phyloP scores from a whole-genome alignment of 2,797 vertebrate genomes.

The Melanotaenia trifasciata region DNA sequence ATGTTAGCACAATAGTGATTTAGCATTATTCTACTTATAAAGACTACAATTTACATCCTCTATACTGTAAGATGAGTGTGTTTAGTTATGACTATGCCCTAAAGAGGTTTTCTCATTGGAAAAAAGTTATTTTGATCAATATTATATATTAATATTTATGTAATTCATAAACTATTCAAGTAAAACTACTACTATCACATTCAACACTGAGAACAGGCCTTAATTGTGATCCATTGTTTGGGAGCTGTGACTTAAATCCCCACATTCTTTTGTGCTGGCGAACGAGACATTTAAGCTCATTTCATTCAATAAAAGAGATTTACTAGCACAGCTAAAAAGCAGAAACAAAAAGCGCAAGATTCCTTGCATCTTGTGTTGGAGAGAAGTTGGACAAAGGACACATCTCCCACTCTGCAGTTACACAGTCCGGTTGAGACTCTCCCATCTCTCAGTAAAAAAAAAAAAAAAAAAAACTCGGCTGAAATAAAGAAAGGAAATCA shows the following conservation, averaged over 20 bases:
- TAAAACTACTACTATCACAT: background rate
- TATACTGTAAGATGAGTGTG: background rate
- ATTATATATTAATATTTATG: too few relatives aligned
- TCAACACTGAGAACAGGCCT: background rate
- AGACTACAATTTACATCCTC: background rate
- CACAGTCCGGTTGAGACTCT: conserved; percentile 32
- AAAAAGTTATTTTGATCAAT: background rate
- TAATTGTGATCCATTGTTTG: conserved; percentile 14
- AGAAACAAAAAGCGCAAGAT: background rate
- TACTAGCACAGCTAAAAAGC: background rate
- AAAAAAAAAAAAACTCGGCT: conserved; percentile 33
- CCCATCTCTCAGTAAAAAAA: conserved; percentile 40
- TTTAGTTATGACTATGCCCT: background rate
- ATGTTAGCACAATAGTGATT: background rate
- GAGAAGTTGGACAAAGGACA: conserved; percentile 48
- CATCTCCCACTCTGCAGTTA: conserved; percentile 45
- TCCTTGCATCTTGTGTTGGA: conserved; percentile 17
- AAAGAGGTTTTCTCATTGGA: background rate
- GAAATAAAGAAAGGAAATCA: conserved; percentile 59
- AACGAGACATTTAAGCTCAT: conserved; percentile 18
- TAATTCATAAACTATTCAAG: background rate
- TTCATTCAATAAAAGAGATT: conserved; percentile 1
- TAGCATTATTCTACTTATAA: background rate
- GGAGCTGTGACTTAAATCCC: conserved; percentile 24
- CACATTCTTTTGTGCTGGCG: background rate